These are phyloP conservation scores for Galeopterus variegatus DNA, from an alignment of 2,113 vertebrate species.

Conservation along the genomic window DNA sequence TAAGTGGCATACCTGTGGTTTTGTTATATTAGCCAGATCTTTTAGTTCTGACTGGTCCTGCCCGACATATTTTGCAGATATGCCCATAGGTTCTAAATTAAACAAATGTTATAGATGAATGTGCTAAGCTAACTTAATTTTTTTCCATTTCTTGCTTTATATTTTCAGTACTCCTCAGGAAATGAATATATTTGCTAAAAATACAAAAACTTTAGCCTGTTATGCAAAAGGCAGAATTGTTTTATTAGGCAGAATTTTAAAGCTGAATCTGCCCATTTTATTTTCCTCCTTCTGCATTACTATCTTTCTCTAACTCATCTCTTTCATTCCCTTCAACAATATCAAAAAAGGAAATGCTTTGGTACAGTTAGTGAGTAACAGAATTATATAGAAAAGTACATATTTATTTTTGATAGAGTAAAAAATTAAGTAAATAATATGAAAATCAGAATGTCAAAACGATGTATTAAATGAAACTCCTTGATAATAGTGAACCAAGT, in stretches of 20 bases:
- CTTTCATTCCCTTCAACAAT: not conserved
- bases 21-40: slow-evolving; percentile 13
- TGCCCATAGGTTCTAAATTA: not conserved
- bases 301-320: not conserved
- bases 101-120: not conserved
- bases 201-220: not conserved
- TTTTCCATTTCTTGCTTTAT: slow-evolving; percentile 46
- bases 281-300: not conserved
- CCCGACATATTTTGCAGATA: not conserved
- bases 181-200: slow-evolving; percentile 46
- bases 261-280: not conserved
- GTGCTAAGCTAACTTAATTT: slow-evolving; percentile 27
- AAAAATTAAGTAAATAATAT: slow-evolving; percentile 17
- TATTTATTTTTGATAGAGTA: slow-evolving; percentile 14
- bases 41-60: not conserved
- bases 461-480: not conserved
- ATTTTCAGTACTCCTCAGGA: slow-evolving; percentile 37
- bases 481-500: not conserved
- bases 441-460: not conserved
- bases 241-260: slow-evolving; percentile 40
- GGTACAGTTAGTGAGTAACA: not conserved
- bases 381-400: not conserved
- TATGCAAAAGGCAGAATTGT: slow-evolving; percentile 19
- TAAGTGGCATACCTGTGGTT: not conserved
- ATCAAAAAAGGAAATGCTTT: not conserved